phyloP scores from a whole-genome alignment of 1,140 invertebrate species.

The Drosophila prosaltans region DNA sequence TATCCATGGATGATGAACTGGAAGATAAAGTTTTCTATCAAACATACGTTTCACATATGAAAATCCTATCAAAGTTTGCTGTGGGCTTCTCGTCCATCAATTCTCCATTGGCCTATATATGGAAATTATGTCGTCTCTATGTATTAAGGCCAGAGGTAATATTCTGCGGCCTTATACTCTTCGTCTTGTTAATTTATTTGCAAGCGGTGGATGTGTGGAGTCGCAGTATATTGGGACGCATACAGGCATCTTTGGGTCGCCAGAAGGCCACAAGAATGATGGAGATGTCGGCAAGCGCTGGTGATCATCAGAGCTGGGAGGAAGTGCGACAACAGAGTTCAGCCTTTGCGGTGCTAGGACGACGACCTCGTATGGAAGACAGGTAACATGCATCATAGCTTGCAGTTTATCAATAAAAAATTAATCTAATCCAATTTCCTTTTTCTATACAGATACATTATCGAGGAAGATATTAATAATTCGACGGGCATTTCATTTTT shows the following conservation, averaged over 20 bases:
- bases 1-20: slow-evolving; percentile 92
- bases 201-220: slow-evolving; percentile 92
- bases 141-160: slow-evolving; percentile 90
- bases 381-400: slow-evolving; percentile 80
- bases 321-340: slow-evolving; percentile 89
- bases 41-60: slow-evolving; percentile 92
- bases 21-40: slow-evolving; percentile 93
- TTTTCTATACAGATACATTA: slow-evolving; percentile 86
- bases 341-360: slow-evolving; percentile 94
- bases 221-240: slow-evolving; percentile 88
- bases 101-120: slow-evolving; percentile 87
- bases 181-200: slow-evolving; percentile 89
- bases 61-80: slow-evolving; percentile 90
- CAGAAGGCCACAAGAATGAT: slow-evolving; percentile 82
- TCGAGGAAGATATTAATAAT: slow-evolving; percentile 90
- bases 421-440: too few species aligned
- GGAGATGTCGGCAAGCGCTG: slow-evolving; percentile 84
- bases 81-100: slow-evolving; percentile 87
- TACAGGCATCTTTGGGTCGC: slow-evolving; percentile 88
- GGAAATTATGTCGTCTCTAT: slow-evolving; percentile 89
- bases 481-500: slow-evolving; percentile 91
- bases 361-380: slow-evolving; percentile 96
- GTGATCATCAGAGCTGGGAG: slow-evolving; percentile 89
- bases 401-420: too few species aligned
- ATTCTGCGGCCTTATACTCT: slow-evolving; percentile 86